Conservation (phyloP, 2,888 invertebrate genomes). For the Aphrophora alni region DNA sequence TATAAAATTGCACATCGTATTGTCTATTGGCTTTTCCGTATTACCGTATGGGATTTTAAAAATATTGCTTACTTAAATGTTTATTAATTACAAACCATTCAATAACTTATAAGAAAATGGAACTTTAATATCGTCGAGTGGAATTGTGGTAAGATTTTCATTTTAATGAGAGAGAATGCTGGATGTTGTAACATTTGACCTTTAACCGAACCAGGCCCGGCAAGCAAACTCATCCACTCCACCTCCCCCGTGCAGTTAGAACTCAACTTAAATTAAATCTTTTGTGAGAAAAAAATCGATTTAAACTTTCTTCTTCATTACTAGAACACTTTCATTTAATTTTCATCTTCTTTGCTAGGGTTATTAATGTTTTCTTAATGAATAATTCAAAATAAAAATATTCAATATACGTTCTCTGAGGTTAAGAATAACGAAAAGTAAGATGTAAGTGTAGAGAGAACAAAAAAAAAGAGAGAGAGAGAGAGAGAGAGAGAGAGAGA, state of each 20-base stretch:
- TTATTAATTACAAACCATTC: too few relatives aligned
- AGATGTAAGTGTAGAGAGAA: too few relatives aligned
- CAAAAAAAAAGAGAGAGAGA: too few relatives aligned
- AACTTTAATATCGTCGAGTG: neutral
- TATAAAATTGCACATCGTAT: too few relatives aligned
- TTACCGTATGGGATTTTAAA: too few relatives aligned
- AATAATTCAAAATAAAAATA: neutral
- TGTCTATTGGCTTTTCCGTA: too few relatives aligned
- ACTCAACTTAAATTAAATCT: neutral
- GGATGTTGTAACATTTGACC: neutral
- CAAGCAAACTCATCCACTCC: neutral
- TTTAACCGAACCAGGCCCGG: neutral
- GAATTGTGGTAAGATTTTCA: neutral
- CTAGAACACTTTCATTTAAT: neutral
- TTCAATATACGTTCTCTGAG: too few relatives aligned
- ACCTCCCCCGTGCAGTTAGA: neutral
- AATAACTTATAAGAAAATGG: neutral
- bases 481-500: too few relatives aligned
- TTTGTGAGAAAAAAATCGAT: neutral
- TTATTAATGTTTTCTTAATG: neutral
- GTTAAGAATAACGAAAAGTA: too few relatives aligned
- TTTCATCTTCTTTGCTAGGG: neutral
- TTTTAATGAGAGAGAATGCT: slow-evolving; percentile 2
- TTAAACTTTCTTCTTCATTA: neutral
- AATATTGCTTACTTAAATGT: too few relatives aligned